Evolutionary conservation across 2,888 invertebrate genomes (phyloP), one percentile per base, ranked within the genome.

Genomic region (Nasonovia ribisnigri): DNA sequence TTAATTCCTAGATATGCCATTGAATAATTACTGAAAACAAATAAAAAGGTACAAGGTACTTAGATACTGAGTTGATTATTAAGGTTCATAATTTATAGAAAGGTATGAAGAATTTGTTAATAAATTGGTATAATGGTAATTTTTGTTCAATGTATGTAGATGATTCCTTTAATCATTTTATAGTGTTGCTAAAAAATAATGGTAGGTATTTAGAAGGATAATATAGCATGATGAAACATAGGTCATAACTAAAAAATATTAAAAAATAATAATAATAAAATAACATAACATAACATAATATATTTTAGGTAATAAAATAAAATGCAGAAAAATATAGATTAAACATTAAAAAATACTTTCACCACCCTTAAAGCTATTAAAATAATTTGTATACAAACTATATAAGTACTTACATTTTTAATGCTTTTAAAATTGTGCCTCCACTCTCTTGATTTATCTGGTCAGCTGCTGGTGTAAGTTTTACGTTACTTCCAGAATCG

Each of bases 401-500:
- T 77, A 24, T 5, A 48, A 13, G 26, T 60, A 92, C 93, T 90
- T 24, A 93, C 93, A 93, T 93, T 67, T 93, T 93, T 67, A 93
- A 90, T 60, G 93, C 86, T 67, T 90, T 87, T 8, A 67, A 5
- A 42, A 93, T 90, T 26, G 57, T 43, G 8, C 84, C 84, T n/a
- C 46, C 42, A 51, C 90, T 90, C 13, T 93, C 93, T 90, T 90
- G 93, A 86, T 90, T 93, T 57, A 90, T 90, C 13, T 90, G 57
- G 29, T 93, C 67, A 87, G 93, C 93, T 42, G 90, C 36, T 29
- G 84, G 36, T 20, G 93, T 93, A 46, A 93, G 86, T 87, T 90
- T 86, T 0, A 90, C 16, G 60, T 93, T 93, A 29, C 90, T 51
- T 24, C 90, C 93, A 60, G 89, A 60, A n/a, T 90, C 29, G 54